Evolutionary conservation across 2,888 invertebrate species (phyloP), one percentile per base, ranked within the genome.

Genomic region (Leptopilina syphax): DNA sequence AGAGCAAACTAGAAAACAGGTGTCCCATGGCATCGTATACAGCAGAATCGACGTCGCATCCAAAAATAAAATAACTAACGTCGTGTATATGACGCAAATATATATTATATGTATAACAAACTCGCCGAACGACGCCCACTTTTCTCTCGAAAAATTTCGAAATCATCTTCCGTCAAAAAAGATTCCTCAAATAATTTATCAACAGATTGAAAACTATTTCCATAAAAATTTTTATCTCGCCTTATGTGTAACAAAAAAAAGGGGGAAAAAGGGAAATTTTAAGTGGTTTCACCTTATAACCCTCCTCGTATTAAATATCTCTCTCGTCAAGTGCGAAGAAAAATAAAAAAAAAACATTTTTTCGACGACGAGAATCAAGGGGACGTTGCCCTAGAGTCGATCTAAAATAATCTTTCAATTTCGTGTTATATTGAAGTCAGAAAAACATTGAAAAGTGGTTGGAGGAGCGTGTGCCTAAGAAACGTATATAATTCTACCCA

Each of bases 31-130:
- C 86, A 85, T 83, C 86, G 88, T 87, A 44, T 44, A 44, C 1
- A 83, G 86, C 83, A 78, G 84, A 86, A 89, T 89, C 87, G 88
- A 88, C 87, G 89, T 86, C 82, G 87, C 82, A 82, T 81, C 89
- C 88, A 86, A 86, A 88, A 87, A 88, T 88, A 87, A 88, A 86
- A 80, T 77, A 82, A 85, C 85, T 84, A 88, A 80, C 81, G 83
- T 83, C 82, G 82, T 82, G 84, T 82, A 81, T 83, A 84, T 84
- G 84, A 85, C 84, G 84, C 83, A 84, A 84, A 82, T 82, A 47
- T 10, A 47, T 47, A 78, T 65, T 34, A 34, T 34, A 34, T 34
- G 34, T 34, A 34, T 34, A 34, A 34, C 77, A 73, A 77, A 80
- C 77, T 81, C 24, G 80, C 82, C 80, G 81, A 79, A 57, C 79